Evolutionary conservation across 2,797 vertebrate genomes (phyloP).

Genomic region (Meriones psammophilus): DNA sequence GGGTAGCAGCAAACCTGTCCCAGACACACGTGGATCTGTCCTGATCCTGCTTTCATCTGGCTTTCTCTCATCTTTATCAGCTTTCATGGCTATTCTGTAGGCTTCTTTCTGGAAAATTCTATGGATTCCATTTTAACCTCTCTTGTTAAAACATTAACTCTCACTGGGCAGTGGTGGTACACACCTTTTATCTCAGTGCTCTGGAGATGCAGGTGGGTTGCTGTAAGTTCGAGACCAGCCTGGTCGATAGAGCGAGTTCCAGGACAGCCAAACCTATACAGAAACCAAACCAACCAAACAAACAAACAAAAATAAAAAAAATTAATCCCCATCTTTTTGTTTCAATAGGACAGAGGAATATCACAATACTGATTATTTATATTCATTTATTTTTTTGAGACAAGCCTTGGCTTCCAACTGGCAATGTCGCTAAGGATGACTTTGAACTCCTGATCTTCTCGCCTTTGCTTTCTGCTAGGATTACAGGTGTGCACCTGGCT

Average conservation of each 20-base stretch:
- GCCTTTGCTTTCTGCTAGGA: background rate
- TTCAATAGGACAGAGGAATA: constrained; percentile 2
- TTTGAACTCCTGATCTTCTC: background rate
- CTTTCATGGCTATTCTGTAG: constrained; percentile 27
- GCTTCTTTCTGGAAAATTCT: constrained; percentile 66
- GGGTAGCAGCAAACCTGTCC: background rate
- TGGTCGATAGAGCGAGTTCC: background rate
- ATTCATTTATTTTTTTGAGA: too few species aligned
- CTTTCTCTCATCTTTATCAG: constrained; percentile 46
- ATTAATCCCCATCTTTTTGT: background rate
- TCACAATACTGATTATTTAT: background rate
- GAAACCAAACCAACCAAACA: background rate
- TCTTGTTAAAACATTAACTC: constrained; percentile 56
- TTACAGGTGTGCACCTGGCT: background rate
- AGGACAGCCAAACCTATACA: background rate
- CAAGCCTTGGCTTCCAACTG: background rate
- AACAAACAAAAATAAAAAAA: background rate
- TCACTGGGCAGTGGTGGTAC: background rate
- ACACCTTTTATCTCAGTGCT: background rate
- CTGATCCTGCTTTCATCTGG: constrained; percentile 24
- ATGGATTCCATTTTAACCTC: constrained; percentile 65
- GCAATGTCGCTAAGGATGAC: background rate
- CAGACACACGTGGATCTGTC: background rate
- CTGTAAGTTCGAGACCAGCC: background rate
- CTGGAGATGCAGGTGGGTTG: background rate